Conservation (phyloP, 2,888 invertebrate species). For the Luperina testacea region DNA sequence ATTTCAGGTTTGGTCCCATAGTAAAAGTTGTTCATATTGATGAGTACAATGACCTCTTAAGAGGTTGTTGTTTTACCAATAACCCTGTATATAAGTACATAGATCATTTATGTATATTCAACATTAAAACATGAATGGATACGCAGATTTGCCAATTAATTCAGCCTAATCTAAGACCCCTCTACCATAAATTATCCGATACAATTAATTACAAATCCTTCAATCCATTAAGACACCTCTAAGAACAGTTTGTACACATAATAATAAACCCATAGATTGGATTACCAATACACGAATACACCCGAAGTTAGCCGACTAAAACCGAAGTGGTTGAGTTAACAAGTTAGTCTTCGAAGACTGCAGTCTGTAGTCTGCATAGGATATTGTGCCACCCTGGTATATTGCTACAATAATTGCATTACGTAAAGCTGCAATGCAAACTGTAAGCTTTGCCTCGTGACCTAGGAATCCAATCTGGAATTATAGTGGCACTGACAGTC, state of each 20-base stretch:
- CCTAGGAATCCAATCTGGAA: conserved; percentile 61
- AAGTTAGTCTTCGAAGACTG: conserved; percentile 60
- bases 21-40: too few relatives aligned
- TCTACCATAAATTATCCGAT: conserved; percentile 17
- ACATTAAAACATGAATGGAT: not conserved
- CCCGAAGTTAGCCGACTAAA: conserved; percentile 51
- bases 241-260: conserved; percentile 28
- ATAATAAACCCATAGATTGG: conserved; percentile 52
- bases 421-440: conserved; percentile 58
- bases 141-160: not conserved
- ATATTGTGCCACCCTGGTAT: conserved; percentile 57
- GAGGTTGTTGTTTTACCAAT: too few relatives aligned
- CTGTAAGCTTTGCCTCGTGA: conserved; percentile 58
- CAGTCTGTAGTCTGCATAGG: conserved; percentile 50
- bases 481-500: conserved; percentile 51
- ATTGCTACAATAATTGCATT: conserved; percentile 70
- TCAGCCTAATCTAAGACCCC: not conserved
- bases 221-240: conserved; percentile 32
- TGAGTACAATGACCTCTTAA: too few relatives aligned
- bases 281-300: conserved; percentile 56
- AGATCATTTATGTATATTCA: not conserved
- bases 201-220: conserved; percentile 8
- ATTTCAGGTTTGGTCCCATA: too few relatives aligned
- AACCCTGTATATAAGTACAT: not conserved
- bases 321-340: conserved; percentile 61